Base-by-base conservation (phyloP, 1,140 invertebrate genomes). In the Drosophila prosaltans region DNA sequence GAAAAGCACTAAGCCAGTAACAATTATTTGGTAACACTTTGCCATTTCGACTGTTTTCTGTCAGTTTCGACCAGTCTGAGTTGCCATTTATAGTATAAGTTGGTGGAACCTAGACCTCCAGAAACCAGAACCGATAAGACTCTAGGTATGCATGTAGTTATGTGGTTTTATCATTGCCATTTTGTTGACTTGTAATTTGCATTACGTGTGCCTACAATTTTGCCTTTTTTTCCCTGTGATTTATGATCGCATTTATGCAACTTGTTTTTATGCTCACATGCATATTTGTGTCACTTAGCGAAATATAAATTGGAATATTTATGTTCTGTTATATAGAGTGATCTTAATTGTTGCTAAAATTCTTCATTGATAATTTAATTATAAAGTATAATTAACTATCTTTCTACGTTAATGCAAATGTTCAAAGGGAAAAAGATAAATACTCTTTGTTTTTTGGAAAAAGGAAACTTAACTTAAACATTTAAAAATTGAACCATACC, bases 81-180 rank as follows among this genome's bases (percentile, higher is more conserved):
- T 24, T 11, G 21, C 43, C 43, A 71, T 86, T 69, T 86, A 86
- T 81, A 81, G 58, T 64, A 57, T 65, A 32, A 43, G 43, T 59
- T 39, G 16, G 16, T 51, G 57, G n/a, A 59, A 80, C 80, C 83
- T 77, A 88, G 80, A 86, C 79, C 82, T 86, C 80, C 72, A 88
- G 73, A 73, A 65, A 45, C 48, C 63, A 32, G 26, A 26, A 60
- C 72, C 60, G 26, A 51, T 63, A 57, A 48, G 65, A 55, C 8
- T 51, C 21, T 1, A 21, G 45, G 45, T 26, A 51, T 51, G 21
- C 45, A 51, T 51, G 45, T 51, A 26, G 65, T 69, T 67, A 65
- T 54, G 36, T n/a, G 71, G 24, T 54, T 45, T 69, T 86, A 86
- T 76, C 80, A 63, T 36, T 60, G 67, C 62, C 30, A 54, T 65